These are phyloP conservation scores for Ptilorrhoa leucosticta DNA, from an alignment of 2,113 vertebrate genomes.

Conservation along the genomic window DNA sequence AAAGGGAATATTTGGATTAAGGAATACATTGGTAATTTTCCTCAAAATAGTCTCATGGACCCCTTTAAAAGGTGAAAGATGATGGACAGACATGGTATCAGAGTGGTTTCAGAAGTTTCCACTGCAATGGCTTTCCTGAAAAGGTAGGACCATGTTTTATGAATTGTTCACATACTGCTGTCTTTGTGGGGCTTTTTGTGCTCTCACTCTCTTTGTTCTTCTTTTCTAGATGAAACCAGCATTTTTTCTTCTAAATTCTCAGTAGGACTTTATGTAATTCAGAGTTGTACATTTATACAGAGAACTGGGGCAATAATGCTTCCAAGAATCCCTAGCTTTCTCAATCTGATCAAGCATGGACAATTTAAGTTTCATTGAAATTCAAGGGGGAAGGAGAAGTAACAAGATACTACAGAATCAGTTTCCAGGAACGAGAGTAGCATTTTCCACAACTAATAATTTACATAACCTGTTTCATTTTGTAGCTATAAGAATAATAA, in stretches of 20 bases:
- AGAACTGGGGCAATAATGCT: neutral
- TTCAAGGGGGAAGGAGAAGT: neutral
- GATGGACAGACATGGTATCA: fast-evolving
- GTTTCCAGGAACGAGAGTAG: neutral
- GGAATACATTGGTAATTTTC: neutral
- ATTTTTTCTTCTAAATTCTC: neutral
- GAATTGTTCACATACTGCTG: neutral
- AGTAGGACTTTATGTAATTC: neutral
- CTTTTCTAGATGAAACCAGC: neutral
- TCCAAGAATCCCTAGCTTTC: neutral
- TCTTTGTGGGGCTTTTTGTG: neutral
- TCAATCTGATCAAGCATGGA: neutral
- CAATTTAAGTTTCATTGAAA: neutral
- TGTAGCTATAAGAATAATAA: neutral
- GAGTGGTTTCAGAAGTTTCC: neutral
- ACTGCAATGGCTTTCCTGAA: neutral
- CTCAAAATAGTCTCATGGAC: neutral
- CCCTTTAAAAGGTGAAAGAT: neutral
- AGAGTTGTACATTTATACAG: neutral
- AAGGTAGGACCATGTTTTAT: neutral
- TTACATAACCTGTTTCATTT: neutral
- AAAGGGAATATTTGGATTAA: neutral
- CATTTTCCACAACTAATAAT: neutral
- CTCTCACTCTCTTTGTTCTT: neutral
- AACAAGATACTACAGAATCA: neutral